Evolutionary conservation across 2,113 vertebrate species (phyloP).

Genomic region (Trachemys scripta): DNA sequence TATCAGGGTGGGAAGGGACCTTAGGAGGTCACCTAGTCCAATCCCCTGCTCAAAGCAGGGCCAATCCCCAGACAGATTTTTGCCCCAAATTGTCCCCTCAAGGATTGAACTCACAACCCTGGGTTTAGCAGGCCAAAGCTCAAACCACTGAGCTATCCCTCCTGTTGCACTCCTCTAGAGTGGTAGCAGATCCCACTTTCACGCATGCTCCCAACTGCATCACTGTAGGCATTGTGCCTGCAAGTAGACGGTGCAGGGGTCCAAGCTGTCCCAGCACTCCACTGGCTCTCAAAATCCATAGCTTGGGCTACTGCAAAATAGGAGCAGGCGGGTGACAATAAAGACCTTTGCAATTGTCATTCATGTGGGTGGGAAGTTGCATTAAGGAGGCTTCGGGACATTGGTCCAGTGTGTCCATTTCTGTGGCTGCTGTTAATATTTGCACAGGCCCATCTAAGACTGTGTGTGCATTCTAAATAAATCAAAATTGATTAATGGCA

Average conservation of each 20-base stretch:
- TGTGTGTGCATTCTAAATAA: conserved; percentile 21
- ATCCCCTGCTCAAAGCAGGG: too few species aligned
- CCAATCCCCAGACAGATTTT: too few species aligned
- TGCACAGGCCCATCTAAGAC: background rate
- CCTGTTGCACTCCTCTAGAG: background rate
- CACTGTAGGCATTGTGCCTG: background rate
- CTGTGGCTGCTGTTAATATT: background rate
- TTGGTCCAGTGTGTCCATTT: background rate
- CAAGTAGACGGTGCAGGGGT: background rate
- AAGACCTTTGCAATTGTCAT: background rate
- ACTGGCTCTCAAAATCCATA: background rate
- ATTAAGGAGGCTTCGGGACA: background rate
- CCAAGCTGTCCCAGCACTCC: background rate
- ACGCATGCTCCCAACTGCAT: background rate
- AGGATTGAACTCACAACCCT: too few species aligned
- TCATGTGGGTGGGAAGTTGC: background rate
- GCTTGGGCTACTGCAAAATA: background rate
- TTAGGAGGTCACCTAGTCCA: too few species aligned
- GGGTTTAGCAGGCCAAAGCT: too few species aligned
- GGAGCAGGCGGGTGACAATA: background rate
- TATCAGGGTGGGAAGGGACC: too few species aligned
- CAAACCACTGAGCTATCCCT: too few species aligned
- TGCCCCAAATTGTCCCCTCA: too few species aligned
- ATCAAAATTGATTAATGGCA: background rate
- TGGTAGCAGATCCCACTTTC: background rate